These are phyloP conservation scores for Micromys minutus DNA, from an alignment of 2,113 vertebrate species.

Conservation along the genomic window DNA sequence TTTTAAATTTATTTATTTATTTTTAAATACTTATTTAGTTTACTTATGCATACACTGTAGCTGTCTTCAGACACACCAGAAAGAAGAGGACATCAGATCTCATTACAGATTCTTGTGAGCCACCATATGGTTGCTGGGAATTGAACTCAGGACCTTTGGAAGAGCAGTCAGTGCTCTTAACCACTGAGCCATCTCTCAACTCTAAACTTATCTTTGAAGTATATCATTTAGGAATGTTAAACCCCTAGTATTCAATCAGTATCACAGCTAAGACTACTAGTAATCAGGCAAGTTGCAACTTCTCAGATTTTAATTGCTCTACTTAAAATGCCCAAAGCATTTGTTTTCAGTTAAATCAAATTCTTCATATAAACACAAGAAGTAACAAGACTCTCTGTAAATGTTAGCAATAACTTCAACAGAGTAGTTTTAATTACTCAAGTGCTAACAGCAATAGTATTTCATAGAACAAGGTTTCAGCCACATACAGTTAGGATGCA, in stretches of 20 bases:
- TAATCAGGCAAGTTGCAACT: background rate
- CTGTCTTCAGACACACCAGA: no score
- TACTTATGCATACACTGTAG: no score
- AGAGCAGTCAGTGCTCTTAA: no score
- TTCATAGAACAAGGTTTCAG: background rate
- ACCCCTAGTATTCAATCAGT: conserved; percentile 14
- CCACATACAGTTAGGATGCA: background rate
- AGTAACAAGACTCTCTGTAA: background rate
- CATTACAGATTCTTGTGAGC: no score
- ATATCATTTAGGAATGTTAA: background rate
- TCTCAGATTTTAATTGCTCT: conserved; percentile 22
- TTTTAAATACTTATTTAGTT: background rate
- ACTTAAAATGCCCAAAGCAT: conserved; percentile 29
- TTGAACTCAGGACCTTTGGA: no score
- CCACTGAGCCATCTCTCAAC: no score
- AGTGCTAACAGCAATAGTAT: background rate
- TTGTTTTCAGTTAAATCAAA: conserved; percentile 32
- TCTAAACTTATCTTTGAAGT: background rate
- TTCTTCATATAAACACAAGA: background rate
- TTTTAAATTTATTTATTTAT: no score
- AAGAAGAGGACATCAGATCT: no score
- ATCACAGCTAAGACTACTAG: background rate
- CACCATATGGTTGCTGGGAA: no score
- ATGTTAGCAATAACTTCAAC: conserved; percentile 35
- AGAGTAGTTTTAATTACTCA: conserved; percentile 19